Evolutionary conservation across 2,797 vertebrate species (phyloP).

Genomic region (Prunella strophiata): DNA sequence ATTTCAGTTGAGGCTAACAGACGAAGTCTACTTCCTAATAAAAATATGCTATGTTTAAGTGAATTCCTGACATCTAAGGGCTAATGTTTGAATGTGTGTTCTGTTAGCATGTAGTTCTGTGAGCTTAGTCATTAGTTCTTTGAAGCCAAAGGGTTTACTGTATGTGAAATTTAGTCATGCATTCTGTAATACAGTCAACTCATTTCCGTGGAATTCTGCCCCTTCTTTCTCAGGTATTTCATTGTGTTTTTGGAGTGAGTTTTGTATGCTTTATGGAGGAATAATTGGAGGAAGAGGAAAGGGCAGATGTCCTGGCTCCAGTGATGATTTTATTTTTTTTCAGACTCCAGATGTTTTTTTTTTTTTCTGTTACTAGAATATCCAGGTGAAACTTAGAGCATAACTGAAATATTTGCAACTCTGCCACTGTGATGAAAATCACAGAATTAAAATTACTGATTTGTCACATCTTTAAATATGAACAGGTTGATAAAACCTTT

Average conservation of each 20-base stretch:
- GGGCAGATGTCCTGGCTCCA: not conserved
- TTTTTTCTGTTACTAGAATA: not conserved
- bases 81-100: not conserved
- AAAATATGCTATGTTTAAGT: conserved; percentile 6
- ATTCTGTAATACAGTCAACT: not conserved
- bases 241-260: not conserved
- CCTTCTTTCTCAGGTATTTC: not conserved
- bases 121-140: not conserved
- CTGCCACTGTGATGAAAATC: not conserved
- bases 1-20: not conserved
- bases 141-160: not conserved
- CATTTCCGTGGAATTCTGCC: not conserved
- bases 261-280: not conserved
- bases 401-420: not conserved
- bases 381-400: not conserved
- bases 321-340: not conserved
- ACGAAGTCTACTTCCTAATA: not conserved
- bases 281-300: conserved; percentile 44
- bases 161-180: not conserved
- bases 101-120: not conserved
- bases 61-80: not conserved
- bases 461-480: not conserved
- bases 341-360: not conserved
- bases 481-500: not conserved
- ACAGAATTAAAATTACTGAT: not conserved